phyloP scores from a whole-genome alignment of 2,888 invertebrate genomes.

The Galerucella calmariensis region DNA sequence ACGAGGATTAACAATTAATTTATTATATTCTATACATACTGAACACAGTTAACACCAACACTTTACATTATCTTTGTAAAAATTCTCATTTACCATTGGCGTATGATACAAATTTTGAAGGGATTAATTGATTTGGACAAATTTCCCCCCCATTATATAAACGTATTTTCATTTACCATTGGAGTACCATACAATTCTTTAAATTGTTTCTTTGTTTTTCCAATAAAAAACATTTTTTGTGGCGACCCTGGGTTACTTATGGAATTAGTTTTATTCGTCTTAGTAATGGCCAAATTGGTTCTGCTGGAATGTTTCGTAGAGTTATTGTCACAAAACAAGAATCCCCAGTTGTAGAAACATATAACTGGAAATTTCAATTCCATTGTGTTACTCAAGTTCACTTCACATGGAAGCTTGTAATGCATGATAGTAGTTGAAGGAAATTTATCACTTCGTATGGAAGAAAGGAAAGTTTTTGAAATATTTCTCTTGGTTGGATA shows the following conservation, averaged over 20 bases:
- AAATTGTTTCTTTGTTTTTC: too few relatives aligned
- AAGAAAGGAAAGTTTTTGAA: constrained; percentile 23
- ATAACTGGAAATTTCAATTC: constrained; percentile 33
- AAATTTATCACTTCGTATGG: constrained; percentile 23
- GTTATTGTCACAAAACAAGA: constrained; percentile 44
- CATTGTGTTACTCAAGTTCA: constrained; percentile 33
- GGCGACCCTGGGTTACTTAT: constrained; percentile 7
- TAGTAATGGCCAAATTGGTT: constrained; percentile 48
- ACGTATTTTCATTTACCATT: too few relatives aligned
- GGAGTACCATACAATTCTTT: too few relatives aligned
- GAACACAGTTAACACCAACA: too few relatives aligned
- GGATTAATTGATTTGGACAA: too few relatives aligned
- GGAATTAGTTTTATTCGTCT: constrained; percentile 26
- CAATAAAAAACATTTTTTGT: too few relatives aligned
- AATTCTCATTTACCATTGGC: too few relatives aligned
- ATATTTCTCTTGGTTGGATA: constrained; percentile 9
- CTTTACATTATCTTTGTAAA: too few relatives aligned
- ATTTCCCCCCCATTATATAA: too few relatives aligned
- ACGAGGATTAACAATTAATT: too few relatives aligned
- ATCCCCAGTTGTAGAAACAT: constrained; percentile 27
- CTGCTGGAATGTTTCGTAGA: constrained; percentile 53
- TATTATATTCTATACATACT: too few relatives aligned
- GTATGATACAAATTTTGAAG: too few relatives aligned
- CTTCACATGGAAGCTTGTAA: constrained; percentile 23
- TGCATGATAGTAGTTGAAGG: constrained; percentile 21